Percentiles rank a stretch among this genome's conserved stretches.
Evolutionary conservation across 1,140 invertebrate species (phyloP).

Genomic region (Drosophila auraria): DNA sequence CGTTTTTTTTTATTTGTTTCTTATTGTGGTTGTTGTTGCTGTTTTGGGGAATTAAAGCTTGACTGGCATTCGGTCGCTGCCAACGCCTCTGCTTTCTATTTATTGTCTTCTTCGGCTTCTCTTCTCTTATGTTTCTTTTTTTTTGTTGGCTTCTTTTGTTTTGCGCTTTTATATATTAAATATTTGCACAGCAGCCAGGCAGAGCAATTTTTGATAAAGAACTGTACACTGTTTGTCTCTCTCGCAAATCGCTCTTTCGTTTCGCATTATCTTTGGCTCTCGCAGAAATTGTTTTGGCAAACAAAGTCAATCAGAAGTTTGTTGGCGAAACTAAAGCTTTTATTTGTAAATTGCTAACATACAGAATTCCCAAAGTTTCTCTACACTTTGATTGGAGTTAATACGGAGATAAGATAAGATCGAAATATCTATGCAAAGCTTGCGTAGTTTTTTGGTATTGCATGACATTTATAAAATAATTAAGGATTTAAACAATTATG

Average conservation of each 20-base stretch:
- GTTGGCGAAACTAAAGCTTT: conserved; percentile 34
- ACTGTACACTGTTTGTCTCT: conserved; percentile 44
- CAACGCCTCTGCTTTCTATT: conserved; percentile 61
- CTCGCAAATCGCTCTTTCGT: conserved; percentile 6
- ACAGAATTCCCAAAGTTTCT: conserved; percentile 20
- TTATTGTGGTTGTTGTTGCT: conserved; percentile 32
- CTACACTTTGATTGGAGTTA: background rate
- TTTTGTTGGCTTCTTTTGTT: conserved; percentile 54
- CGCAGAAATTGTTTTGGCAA: conserved; percentile 47
- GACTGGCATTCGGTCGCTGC: conserved; percentile 44
- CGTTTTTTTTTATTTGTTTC: conserved; percentile 4
- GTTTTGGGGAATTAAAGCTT: conserved; percentile 50
- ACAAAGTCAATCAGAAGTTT: conserved; percentile 62
- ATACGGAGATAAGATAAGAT: background rate
- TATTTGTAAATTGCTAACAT: background rate
- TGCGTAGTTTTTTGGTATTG: too few relatives aligned
- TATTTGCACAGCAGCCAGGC: conserved; percentile 73
- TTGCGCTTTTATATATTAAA: conserved; percentile 59
- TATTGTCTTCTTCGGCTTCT: conserved; percentile 34
- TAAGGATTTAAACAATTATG: background rate
- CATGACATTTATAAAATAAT: too few relatives aligned
- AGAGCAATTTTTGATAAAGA: conserved; percentile 71
- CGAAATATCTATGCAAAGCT: too few relatives aligned
- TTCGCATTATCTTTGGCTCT: conserved; percentile 15
- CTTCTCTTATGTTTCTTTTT: conserved; percentile 32